Percentiles rank a stretch among this genome's conserved stretches.
Conservation (phyloP, 1,140 invertebrate species). For the Penaeus vannamei region DNA sequence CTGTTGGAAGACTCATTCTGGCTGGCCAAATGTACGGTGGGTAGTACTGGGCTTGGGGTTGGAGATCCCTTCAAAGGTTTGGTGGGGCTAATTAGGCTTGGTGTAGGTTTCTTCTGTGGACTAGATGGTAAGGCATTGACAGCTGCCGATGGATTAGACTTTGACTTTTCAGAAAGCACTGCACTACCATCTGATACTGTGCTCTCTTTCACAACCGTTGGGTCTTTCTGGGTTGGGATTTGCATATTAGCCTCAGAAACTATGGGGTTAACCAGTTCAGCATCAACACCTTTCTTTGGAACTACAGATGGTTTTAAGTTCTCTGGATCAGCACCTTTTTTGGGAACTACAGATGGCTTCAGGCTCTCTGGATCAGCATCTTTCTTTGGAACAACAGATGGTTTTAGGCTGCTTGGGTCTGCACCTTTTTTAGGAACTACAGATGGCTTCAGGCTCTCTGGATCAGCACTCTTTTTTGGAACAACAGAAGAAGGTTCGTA, state of each 20-base stretch:
- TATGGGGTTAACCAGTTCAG: not conserved
- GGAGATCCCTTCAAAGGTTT: not conserved
- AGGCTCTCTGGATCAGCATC: not conserved
- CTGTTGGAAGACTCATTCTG: not conserved
- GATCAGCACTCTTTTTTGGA: constrained; percentile 4
- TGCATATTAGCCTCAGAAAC: not conserved
- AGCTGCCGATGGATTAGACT: not conserved
- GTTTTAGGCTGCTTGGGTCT: not conserved
- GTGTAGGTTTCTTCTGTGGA: not conserved
- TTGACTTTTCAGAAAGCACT: not conserved
- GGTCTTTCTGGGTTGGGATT: not conserved
- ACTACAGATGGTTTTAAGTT: not conserved
- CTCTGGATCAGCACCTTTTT: not conserved
- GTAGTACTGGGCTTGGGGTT: not conserved
- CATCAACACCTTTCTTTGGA: constrained; percentile 8
- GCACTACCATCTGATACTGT: not conserved
- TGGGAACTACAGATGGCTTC: not conserved
- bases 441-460: not conserved
- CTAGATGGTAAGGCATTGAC: not conserved
- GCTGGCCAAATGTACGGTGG: not conserved
- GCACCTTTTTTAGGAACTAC: constrained; percentile 5
- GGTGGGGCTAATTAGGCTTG: not conserved
- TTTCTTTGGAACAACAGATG: not conserved
- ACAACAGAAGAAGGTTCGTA: not conserved
- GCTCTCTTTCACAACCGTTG: not conserved